Evolutionary conservation across 2,113 vertebrate genomes (phyloP).

Genomic region (Crotalus horridus): DNA sequence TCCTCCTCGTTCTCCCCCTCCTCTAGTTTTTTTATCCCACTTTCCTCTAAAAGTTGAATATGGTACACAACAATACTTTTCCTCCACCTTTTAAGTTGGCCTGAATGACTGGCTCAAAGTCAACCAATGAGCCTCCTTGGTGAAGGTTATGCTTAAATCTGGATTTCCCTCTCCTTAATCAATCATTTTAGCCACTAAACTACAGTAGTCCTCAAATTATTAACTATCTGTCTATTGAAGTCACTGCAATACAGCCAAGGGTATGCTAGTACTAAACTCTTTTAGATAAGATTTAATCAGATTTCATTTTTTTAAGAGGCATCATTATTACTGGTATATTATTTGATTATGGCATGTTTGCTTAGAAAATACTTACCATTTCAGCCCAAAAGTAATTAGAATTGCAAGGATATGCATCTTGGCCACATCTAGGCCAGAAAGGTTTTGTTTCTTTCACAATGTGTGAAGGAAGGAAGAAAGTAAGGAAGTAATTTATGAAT

Average conservation of each 20-base stretch:
- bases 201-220: background rate
- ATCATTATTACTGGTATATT: background rate
- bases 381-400: background rate
- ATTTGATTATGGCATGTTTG: background rate
- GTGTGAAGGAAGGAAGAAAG: slow-evolving; percentile 56
- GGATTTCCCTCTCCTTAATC: background rate
- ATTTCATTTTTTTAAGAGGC: background rate
- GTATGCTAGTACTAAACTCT: background rate
- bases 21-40: background rate
- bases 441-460: slow-evolving; percentile 54
- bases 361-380: background rate
- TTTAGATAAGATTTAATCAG: slow-evolving; percentile 10
- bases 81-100: background rate
- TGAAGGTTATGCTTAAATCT: background rate
- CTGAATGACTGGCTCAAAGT: background rate
- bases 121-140: background rate
- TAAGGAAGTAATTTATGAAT: slow-evolving; percentile 68
- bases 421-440: accelerated
- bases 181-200: background rate
- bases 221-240: background rate
- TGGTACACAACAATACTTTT: background rate
- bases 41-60: background rate
- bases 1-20: background rate
- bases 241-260: background rate
- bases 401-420: slow-evolving; percentile 37